These are phyloP conservation scores for Tromatobia lineatoria DNA, from an alignment of 2,888 invertebrate genomes.

Conservation along the genomic window DNA sequence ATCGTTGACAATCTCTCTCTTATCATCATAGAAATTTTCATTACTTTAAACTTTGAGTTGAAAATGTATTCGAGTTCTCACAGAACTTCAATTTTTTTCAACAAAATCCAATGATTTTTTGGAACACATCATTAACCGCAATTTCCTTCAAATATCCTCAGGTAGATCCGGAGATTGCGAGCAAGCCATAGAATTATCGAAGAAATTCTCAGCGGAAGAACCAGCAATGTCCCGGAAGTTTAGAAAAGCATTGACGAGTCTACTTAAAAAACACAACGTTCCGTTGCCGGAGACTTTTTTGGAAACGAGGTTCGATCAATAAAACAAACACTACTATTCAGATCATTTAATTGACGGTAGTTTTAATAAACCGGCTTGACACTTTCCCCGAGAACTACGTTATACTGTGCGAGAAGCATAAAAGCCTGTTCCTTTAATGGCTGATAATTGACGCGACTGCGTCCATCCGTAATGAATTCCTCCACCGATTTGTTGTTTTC, in stretches of 20 bases:
- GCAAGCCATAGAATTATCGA: slow-evolving; percentile 81
- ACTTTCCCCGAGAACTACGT: slow-evolving; percentile 86
- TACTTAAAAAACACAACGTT: slow-evolving; percentile 82
- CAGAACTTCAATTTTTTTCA: no score
- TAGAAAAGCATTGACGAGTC: slow-evolving; percentile 78
- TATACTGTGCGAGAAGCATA: slow-evolving; percentile 87
- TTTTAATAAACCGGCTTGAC: slow-evolving; percentile 74
- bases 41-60: no score
- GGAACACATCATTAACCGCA: neutral
- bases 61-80: no score
- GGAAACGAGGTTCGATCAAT: slow-evolving; percentile 71
- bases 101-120: no score
- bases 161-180: slow-evolving; percentile 79
- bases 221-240: slow-evolving; percentile 81
- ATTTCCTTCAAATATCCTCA: slow-evolving; percentile 64
- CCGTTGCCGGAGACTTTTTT: slow-evolving; percentile 81
- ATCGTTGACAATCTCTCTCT: no score
- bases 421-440: slow-evolving; percentile 88
- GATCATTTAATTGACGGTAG: neutral
- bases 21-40: no score
- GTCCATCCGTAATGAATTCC: slow-evolving; percentile 90
- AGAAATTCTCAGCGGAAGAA: slow-evolving; percentile 82
- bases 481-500: slow-evolving; percentile 89
- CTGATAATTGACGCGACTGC: slow-evolving; percentile 89
- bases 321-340: neutral